Base-by-base conservation (phyloP, 2,113 vertebrate species). In the Sitta europaea region DNA sequence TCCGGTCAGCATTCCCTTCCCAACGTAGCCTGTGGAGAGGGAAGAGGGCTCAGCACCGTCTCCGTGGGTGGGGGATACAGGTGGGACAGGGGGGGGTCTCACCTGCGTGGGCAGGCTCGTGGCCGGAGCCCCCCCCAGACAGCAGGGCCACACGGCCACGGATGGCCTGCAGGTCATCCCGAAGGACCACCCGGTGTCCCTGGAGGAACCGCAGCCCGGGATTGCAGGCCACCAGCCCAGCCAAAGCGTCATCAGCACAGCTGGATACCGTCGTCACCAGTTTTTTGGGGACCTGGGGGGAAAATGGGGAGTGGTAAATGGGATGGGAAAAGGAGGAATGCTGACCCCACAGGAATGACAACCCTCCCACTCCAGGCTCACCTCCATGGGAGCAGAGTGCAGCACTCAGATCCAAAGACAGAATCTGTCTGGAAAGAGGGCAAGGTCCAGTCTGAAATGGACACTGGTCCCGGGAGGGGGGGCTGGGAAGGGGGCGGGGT, bases 41-140 rank as follows among this genome's bases (percentile, higher is more conserved):
- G 53, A 47, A 0, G 18, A 55, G 19, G 4, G 38, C 28, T 73
- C 1, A 0, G n/a, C 11, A 14, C 21, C 0, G 0, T 4, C 27
- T 28, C 36, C 0, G 0, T 18, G 67, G 6, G 6, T 1, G 5
- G 45, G 15, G 35, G 5, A 10, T 62, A 87, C 93, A 6, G 31
- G 36, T 36, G 45, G 61, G 10, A 21, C 10, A 1, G 35, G 24
- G 50, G 24, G 63, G 55, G 31, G 35, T 80, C 86, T 81, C 77
- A 99, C 99, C 99, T 29, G 98, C 98, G 0, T 99, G 99, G 42
- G 99, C 99, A 0, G 99, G 99, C 96, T 99, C 99, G 0, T 99
- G 99, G 59, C 99, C 99, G 0, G 99, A 99, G 6, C 99, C 99
- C 3, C 99, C 99, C 4, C 99, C 99, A 0, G 99, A 99, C 13